Percentiles rank a stretch among this genome's conserved stretches.
Conservation (phyloP, 2,888 invertebrate genomes). For the Galerucella nymphaeae region DNA sequence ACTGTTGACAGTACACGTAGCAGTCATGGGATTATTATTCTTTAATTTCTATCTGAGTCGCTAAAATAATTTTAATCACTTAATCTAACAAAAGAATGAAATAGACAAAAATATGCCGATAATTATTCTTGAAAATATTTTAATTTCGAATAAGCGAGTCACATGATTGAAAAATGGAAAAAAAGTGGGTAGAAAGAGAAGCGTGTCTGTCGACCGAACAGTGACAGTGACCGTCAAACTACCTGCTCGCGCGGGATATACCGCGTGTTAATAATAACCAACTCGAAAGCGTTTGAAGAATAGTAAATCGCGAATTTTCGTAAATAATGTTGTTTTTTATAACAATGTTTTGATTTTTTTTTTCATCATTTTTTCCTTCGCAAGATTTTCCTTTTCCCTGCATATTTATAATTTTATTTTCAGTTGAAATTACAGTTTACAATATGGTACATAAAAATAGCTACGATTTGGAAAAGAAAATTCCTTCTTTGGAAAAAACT, state of each 20-base stretch:
- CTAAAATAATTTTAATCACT: not conserved
- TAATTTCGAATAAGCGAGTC: constrained; percentile 28
- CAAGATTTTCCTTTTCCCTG: constrained; percentile 18
- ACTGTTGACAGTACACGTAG: too few species aligned
- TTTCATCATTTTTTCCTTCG: constrained; percentile 12
- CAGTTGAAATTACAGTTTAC: not conserved
- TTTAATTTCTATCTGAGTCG: not conserved
- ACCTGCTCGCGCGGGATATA: constrained; percentile 22
- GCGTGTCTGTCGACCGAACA: constrained; percentile 15
- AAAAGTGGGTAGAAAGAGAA: constrained; percentile 33
- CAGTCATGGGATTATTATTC: not conserved
- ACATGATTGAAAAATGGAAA: constrained; percentile 33
- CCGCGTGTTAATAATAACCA: constrained; percentile 10
- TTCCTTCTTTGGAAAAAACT: constrained; percentile 28
- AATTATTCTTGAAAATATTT: constrained; percentile 4
- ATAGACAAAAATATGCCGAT: not conserved
- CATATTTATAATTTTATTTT: not conserved
- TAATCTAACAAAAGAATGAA: not conserved
- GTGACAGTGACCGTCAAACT: constrained; percentile 36
- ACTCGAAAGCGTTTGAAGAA: not conserved
- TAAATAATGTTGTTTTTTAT: not conserved
- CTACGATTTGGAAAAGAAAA: constrained; percentile 43
- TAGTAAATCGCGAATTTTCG: too few species aligned
- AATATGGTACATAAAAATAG: constrained; percentile 42
- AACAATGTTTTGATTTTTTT: not conserved